phyloP scores from a whole-genome alignment of 1,140 invertebrate species.

The Limonius californicus region DNA sequence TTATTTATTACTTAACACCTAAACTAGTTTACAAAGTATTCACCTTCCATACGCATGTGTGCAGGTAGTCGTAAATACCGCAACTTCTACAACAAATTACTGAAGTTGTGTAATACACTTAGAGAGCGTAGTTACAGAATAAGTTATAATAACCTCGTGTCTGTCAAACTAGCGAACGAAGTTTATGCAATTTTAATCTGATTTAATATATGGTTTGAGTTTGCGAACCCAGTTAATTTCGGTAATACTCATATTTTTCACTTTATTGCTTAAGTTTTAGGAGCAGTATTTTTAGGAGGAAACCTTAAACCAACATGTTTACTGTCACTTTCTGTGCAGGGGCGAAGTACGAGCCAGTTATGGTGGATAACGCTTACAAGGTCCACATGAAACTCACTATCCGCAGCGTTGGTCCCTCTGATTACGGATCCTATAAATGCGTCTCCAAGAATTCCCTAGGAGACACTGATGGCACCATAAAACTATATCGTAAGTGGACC shows the following conservation, averaged over 20 bases:
- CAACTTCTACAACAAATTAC: constrained; percentile 8
- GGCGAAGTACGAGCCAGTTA: constrained; percentile 68
- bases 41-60: constrained; percentile 3
- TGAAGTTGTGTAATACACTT: constrained; percentile 4
- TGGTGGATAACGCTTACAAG: constrained; percentile 72
- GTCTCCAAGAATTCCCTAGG: constrained; percentile 87
- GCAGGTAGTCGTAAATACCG: constrained; percentile 3
- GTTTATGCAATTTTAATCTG: constrained; percentile 15
- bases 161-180: constrained; percentile 4
- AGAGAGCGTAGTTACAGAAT: constrained; percentile 4
- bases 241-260: constrained; percentile 1
- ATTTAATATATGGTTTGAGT: constrained; percentile 10
- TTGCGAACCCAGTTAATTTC: background rate
- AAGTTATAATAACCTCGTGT: constrained; percentile 10
- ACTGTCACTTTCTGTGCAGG: constrained; percentile 49
- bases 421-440: constrained; percentile 80
- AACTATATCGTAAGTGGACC: constrained; percentile 70
- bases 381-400: constrained; percentile 76
- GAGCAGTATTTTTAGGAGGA: constrained; percentile 1
- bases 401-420: constrained; percentile 58
- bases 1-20: constrained; percentile 14
- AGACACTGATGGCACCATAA: constrained; percentile 81
- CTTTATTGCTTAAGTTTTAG: background rate
- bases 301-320: background rate
- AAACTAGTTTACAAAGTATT: background rate